Percentiles rank a stretch among this genome's conserved stretches.
Conservation (phyloP, 2,113 vertebrate genomes). For the Muntiacus reevesi region DNA sequence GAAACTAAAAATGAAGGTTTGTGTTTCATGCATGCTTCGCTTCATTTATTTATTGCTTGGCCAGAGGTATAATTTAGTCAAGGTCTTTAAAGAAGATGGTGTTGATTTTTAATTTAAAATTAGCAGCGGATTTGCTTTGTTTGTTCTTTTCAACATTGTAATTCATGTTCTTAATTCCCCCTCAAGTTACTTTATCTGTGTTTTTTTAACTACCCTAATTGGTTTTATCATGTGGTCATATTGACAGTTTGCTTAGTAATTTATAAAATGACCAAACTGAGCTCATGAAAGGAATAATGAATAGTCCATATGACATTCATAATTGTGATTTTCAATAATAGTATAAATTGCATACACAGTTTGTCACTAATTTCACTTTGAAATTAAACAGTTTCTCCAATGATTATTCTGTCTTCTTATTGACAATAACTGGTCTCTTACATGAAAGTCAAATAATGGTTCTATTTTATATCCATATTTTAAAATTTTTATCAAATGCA, state of each 20-base stretch:
- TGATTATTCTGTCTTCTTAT: not conserved
- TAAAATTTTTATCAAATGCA: not conserved
- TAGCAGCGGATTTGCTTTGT: not conserved
- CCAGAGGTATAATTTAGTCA: not conserved
- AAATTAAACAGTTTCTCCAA: slow-evolving; percentile 10
- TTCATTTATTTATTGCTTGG: not conserved
- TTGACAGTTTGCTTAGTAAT: not conserved
- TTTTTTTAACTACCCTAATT: not conserved
- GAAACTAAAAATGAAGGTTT: not conserved
- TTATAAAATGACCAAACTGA: not conserved
- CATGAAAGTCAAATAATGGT: not conserved
- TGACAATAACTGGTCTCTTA: not conserved
- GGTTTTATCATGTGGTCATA: not conserved
- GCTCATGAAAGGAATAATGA: slow-evolving; percentile 15
- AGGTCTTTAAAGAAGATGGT: not conserved
- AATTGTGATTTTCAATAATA: slow-evolving; percentile 20
- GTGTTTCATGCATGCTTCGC: not conserved
- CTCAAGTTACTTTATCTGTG: not conserved
- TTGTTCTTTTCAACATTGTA: not conserved
- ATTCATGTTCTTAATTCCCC: not conserved
- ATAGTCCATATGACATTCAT: not conserved
- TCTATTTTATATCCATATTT: not conserved
- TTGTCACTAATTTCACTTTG: slow-evolving; percentile 33
- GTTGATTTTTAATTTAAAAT: not conserved
- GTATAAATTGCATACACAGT: not conserved